Percentiles rank a stretch among this genome's conserved stretches.
Evolutionary conservation across 2,888 invertebrate genomes (phyloP).

Genomic region (Melanostoma mellinum): DNA sequence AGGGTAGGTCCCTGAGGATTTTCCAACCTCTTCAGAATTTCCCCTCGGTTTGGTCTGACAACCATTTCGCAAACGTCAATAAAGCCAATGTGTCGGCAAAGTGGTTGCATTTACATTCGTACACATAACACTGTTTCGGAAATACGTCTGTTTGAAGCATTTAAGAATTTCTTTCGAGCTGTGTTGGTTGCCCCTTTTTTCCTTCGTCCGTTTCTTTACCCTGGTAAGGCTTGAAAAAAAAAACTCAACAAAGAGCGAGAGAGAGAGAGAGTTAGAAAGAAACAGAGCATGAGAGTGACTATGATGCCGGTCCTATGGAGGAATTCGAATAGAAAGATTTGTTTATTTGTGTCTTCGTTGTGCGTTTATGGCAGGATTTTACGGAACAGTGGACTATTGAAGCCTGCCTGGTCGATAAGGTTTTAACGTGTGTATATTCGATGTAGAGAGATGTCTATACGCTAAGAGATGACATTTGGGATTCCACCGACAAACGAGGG

Average conservation of each 20-base stretch:
- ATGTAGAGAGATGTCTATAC: neutral
- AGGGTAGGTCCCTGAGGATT: constrained; percentile 57
- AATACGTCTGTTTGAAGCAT: constrained; percentile 71
- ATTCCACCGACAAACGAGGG: constrained; percentile 49
- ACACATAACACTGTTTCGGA: constrained; percentile 69
- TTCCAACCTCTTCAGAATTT: constrained; percentile 52
- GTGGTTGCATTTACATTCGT: constrained; percentile 73
- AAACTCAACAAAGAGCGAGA: neutral
- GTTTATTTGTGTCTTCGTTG: constrained; percentile 69
- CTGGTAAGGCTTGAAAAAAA: constrained; percentile 1
- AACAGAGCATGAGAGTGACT: constrained; percentile 32
- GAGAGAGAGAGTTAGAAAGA: no score
- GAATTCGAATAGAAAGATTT: constrained; percentile 65
- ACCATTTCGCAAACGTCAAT: constrained; percentile 70
- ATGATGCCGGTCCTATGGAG: constrained; percentile 68
- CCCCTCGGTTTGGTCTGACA: constrained; percentile 42
- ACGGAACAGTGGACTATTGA: constrained; percentile 61
- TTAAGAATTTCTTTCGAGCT: constrained; percentile 67
- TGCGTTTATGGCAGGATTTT: constrained; percentile 70
- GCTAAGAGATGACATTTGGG: constrained; percentile 59
- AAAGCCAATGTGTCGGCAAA: constrained; percentile 73
- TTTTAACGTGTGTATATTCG: constrained; percentile 20
- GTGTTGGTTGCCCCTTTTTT: constrained; percentile 8
- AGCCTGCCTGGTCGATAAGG: constrained; percentile 43
- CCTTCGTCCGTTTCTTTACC: constrained; percentile 18